phyloP scores from a whole-genome alignment of 2,797 vertebrate species.

The Ptychobarbus kaznakovi region DNA sequence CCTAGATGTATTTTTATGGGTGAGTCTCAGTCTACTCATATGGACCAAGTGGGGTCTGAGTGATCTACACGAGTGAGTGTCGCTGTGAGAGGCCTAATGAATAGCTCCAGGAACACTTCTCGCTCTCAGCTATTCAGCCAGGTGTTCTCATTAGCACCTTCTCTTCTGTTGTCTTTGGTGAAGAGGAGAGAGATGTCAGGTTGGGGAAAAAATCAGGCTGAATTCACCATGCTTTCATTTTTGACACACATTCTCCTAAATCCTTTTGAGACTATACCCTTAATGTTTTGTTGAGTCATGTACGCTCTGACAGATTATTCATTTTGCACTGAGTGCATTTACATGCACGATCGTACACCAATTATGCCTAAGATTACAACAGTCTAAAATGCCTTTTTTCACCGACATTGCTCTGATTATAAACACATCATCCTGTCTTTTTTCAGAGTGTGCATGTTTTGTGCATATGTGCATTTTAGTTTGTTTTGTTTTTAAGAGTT shows the following conservation, averaged over 20 bases:
- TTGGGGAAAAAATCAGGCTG: constrained; percentile 18
- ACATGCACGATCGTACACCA: neutral
- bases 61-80: constrained; percentile 18
- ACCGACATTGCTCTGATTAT: neutral
- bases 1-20: neutral
- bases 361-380: neutral
- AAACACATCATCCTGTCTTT: neutral
- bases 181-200: constrained; percentile 39
- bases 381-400: neutral
- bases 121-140: constrained; percentile 60
- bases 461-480: neutral
- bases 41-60: constrained; percentile 25
- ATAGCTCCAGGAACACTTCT: constrained; percentile 50
- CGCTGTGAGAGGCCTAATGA: constrained; percentile 21
- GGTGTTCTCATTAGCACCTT: constrained; percentile 63
- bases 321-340: neutral
- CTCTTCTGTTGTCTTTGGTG: constrained; percentile 38
- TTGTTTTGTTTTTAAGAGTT: neutral
- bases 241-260: constrained; percentile 39
- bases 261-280: constrained; percentile 10
- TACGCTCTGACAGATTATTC: neutral
- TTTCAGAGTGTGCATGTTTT: constrained; percentile 5
- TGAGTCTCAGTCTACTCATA: constrained; percentile 6
- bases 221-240: constrained; percentile 43
- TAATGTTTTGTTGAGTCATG: constrained; percentile 36